Evolutionary conservation across 2,888 invertebrate genomes (phyloP).

Genomic region (Drosophila nr. perissopoda): DNA sequence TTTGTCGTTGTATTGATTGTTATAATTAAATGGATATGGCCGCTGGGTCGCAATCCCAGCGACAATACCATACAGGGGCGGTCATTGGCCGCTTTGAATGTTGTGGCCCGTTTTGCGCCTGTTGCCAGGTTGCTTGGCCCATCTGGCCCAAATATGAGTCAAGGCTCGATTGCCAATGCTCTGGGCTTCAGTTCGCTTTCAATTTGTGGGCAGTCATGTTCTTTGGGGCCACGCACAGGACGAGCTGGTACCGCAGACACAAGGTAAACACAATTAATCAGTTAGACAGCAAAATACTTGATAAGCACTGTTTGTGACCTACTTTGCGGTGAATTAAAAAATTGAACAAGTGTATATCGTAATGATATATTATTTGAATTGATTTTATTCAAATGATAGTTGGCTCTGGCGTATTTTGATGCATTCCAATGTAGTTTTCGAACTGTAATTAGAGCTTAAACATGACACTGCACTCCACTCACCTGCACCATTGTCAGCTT

Average conservation of each 20-base stretch:
- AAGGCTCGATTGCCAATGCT: conserved; percentile 25
- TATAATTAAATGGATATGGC: conserved; percentile 38
- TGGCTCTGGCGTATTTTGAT: not conserved
- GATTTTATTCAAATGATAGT: not conserved
- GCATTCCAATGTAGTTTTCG: conserved; percentile 9
- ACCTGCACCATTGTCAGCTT: conserved; percentile 39
- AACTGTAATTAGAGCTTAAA: conserved; percentile 31
- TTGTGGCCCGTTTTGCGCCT: conserved; percentile 54
- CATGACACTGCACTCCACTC: conserved; percentile 30
- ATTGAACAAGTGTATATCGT: not conserved
- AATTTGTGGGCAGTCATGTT: conserved; percentile 67
- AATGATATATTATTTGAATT: not conserved
- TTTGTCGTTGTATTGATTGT: conserved; percentile 45
- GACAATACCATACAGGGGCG: conserved; percentile 7
- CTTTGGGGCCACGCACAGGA: conserved; percentile 57
- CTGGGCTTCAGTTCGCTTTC: conserved; percentile 61
- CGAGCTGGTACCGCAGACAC: conserved; percentile 47
- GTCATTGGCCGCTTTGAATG: conserved; percentile 50
- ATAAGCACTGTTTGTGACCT: not conserved
- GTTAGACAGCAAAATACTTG: conserved; percentile 5
- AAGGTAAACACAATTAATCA: conserved; percentile 51
- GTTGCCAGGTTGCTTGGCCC: conserved; percentile 69
- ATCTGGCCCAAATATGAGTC: conserved; percentile 29
- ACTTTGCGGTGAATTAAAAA: not conserved
- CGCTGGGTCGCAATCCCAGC: not conserved